Evolutionary conservation across 2,888 invertebrate species (phyloP).

Genomic region (Calephelis perditalis): DNA sequence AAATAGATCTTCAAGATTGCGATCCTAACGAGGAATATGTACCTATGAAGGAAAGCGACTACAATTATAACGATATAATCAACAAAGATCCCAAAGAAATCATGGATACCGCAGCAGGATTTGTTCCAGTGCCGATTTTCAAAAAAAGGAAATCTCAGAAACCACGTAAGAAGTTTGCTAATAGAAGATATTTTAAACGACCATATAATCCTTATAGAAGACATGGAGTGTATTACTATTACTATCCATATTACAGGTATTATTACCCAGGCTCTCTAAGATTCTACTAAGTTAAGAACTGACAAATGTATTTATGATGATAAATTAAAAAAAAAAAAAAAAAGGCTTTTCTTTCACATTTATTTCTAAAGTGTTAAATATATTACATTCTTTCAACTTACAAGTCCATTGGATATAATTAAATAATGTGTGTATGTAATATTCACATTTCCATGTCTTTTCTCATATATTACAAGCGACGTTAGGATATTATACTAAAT

Average conservation of each 20-base stretch:
- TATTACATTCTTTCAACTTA: background rate
- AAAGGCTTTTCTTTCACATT: constrained; percentile 40
- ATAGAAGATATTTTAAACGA: constrained; percentile 45
- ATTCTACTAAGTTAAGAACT: constrained; percentile 40
- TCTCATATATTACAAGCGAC: constrained; percentile 3
- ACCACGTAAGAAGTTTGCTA: constrained; percentile 43
- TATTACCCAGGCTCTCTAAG: constrained; percentile 62
- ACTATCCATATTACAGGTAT: constrained; percentile 50
- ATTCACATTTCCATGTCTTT: background rate
- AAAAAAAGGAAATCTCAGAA: constrained; percentile 35
- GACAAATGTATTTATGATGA: background rate
- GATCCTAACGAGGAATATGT: constrained; percentile 27
- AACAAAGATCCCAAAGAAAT: constrained; percentile 51
- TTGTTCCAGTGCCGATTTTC: constrained; percentile 51
- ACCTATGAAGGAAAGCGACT: constrained; percentile 30
- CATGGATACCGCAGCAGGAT: constrained; percentile 63
- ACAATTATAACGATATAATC: constrained; percentile 39
- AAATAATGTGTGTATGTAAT: background rate
- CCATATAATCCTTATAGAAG: constrained; percentile 40
- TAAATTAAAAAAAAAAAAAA: constrained; percentile 23
- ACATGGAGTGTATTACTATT: constrained; percentile 42
- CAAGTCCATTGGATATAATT: constrained; percentile 1
- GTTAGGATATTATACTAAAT: background rate
- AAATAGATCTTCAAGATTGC: constrained; percentile 20
- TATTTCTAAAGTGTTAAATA: constrained; percentile 49